Base-by-base conservation (phyloP, 2,888 invertebrate species). In the Ormyrus pomaceus region DNA sequence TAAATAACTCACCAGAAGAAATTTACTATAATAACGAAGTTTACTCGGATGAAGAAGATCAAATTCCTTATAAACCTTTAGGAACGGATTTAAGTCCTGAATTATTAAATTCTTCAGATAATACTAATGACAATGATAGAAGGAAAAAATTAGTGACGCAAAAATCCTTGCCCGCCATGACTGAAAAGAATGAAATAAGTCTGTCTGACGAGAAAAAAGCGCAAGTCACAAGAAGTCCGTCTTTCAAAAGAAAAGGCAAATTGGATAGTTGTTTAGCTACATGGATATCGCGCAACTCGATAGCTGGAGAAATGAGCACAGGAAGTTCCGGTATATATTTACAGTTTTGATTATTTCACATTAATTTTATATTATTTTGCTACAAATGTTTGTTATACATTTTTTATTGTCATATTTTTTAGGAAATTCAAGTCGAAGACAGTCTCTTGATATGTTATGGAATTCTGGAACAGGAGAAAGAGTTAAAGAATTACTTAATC, bases 401-500 rank as follows among this genome's bases (percentile, higher is more conserved):
- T 51, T 50, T 50, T 34, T 53, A 51, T 45, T 34, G n/a, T 51
- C 0, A 65, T 62, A 62, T 84, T 82, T 19, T 84, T 6, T 76
- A 89, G 90, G 86, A 8, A 90, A 85, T 79, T 90, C 89, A 86
- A 92, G 92, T 78, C 91, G 95, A 70, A 91, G 96, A 46, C 96
- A 95, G 89, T 96, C 96, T 83, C 91, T 96, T 53, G 96, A 96
- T 86, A 94, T 95, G 80, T 88, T 96, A 46, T 92, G 96, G 87
- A 86, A 89, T 84, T 93, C 94, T 55, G 95, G 95, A 83, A 96
- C 96, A 0, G 94, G 96, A 56, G 96, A 95, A 89, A 94, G 95
- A 87, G 94, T 96, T 82, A 96, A 96, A 90, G 96, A 96, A 91
- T 94, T 96, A 86, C 94, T 96, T 84, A 94, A 92, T 75, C 95